Evolutionary conservation across 2,113 vertebrate species (phyloP), one percentile per base, ranked within the genome.

Genomic region (Elanoides forficatus): DNA sequence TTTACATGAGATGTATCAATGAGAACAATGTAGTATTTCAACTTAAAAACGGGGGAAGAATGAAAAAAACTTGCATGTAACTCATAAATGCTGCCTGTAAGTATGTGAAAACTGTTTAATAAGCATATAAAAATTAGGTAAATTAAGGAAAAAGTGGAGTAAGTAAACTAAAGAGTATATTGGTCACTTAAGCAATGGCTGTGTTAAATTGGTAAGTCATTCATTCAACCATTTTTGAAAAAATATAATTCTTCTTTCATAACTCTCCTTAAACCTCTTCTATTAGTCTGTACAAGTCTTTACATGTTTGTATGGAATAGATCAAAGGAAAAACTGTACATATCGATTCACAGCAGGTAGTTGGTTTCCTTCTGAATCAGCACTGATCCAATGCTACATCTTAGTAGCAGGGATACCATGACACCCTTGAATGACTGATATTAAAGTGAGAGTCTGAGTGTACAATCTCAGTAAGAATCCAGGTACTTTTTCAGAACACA

Each of bases 391-490:
- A 25, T 36, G 34, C 29, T 42, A 7, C 5, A 3, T 53, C 22
- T 73, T 34, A 40, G 27, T 22, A 76, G 29, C 1, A 1, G 17
- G 15, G 9, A 71, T 23, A 50, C 7, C n/a, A 13, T 1, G 1
- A 71, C 38, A 53, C 15, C 36, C 56, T 34, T 70, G 16, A 76
- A 55, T 62, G 21, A 60, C 2, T 55, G 27, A 6, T 40, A 66
- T 2, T 73, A 38, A 76, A 47, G 23, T 10, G 11, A 81, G 18
- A 58, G 60, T 20, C 55, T 81, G 38, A 50, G 17, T 38, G 30
- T 15, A 36, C 15, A 6, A 36, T 71, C 81, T 74, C 52, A 78
- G 5, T 38, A 78, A 36, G 34, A 78, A 83, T 36, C 29, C 27
- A 58, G 6, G 0, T 34, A 25, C 34, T 52, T 81, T 89, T 81